Base-by-base conservation (phyloP, 2,888 invertebrate species). In the Epiblema foenella region DNA sequence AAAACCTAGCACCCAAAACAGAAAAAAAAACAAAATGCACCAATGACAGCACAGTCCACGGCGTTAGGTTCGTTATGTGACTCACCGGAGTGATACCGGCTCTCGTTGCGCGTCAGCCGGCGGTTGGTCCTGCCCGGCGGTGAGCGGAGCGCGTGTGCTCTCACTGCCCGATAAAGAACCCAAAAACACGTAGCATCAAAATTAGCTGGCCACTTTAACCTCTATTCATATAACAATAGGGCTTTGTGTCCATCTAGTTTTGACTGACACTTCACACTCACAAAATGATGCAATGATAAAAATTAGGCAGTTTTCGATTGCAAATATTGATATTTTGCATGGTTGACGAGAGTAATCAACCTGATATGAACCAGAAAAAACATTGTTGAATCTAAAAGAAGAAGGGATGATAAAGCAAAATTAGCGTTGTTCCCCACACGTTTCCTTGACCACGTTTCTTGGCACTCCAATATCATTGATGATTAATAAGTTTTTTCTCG, bases 81-180 rank as follows among this genome's bases (percentile, higher is more conserved):
- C 96, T 95, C 95, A 98, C 98, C 98, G 92, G 98, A 98, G 93
- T 98, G 98, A 93, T 98, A 98, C 85, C 98, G 95, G 94, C 97
- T 98, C 94, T 98, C 98, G 94, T 98, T 98, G 86, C 98, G 95
- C 78, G 98, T 98, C 82, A 98, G 96, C 81, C 98, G 95, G 77
- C 98, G 95, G 93, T 98, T 98, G 87, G 97, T 97, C 88, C 97
- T 94, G 82, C 97, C 96, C 88, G 94, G 89, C 80, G 95, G 87
- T 91, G 95, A 86, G 84, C 93, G 90, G 85, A 89, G 87, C 86
- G 88, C 88, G 77, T 86, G 91, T 85, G 93, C 89, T 85, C 91
- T 90, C 93, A 89, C 94, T 94, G 91, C 91, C 90, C 92, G 89
- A 91, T 88, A 94, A 93, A 94, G 87, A 94, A 93, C 94, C 64